phyloP scores from a whole-genome alignment of 92 coral and sea anemone species.

The Actinostola sp. region DNA sequence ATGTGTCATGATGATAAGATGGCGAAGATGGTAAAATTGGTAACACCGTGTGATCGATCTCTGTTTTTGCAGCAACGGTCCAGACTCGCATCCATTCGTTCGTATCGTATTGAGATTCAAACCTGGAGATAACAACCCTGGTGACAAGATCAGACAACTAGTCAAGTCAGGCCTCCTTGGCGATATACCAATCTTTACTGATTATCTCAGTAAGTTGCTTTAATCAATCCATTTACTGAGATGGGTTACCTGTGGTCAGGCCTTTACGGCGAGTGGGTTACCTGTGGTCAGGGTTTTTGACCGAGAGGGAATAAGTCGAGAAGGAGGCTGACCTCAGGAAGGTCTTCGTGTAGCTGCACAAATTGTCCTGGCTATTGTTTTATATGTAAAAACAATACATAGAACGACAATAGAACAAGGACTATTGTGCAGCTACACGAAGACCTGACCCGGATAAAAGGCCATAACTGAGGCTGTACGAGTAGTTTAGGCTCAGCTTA shows the following conservation, averaged over 20 bases:
- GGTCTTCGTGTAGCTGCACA: no score
- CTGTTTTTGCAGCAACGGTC: slow-evolving; percentile 55
- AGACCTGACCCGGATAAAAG: no score
- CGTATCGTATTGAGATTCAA: slow-evolving; percentile 59
- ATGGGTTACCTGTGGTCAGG: no score
- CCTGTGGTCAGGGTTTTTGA: no score
- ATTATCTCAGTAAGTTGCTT: slow-evolving; percentile 71
- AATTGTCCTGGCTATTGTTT: no score
- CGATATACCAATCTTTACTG: slow-evolving; percentile 76
- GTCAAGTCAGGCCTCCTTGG: slow-evolving; percentile 78
- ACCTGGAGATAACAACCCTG: slow-evolving; percentile 56
- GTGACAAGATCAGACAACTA: slow-evolving; percentile 48
- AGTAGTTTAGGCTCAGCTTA: no score
- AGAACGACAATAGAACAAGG: no score
- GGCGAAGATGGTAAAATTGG: not conserved
- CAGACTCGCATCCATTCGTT: slow-evolving; percentile 67
- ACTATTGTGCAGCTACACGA: no score
- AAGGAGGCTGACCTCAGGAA: no score
- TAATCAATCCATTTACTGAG: not conserved
- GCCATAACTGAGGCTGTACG: no score
- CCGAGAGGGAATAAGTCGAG: no score
- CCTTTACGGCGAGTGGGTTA: not conserved
- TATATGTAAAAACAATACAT: no score
- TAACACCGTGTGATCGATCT: not conserved
- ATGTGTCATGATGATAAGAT: not conserved